These are phyloP conservation scores for Protosalanx chinensis DNA, from an alignment of 2,797 vertebrate species.

Conservation along the genomic window DNA sequence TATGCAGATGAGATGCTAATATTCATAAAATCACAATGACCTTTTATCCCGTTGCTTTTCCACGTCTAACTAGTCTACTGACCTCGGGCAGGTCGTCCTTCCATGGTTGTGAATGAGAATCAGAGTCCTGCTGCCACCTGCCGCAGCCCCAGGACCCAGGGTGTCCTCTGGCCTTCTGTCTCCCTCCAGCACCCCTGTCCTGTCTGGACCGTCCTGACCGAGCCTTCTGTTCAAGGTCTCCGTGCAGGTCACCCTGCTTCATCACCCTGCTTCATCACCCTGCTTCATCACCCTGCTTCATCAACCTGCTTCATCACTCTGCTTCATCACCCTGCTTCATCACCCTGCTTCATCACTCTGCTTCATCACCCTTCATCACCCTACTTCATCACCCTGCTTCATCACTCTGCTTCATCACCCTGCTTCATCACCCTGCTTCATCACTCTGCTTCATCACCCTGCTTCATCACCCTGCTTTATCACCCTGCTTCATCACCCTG, in stretches of 20 bases:
- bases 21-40: background rate
- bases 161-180: background rate
- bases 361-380: no score
- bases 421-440: no score
- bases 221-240: conserved; percentile 4
- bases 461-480: no score
- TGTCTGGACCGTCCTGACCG: background rate
- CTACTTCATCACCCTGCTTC: no score
- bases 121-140: background rate
- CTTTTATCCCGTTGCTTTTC: background rate
- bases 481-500: no score
- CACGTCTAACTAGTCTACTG: background rate
- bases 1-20: background rate
- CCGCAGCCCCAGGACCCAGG: no score
- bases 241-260: background rate
- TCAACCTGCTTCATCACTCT: no score
- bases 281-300: no score
- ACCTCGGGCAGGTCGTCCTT: background rate
- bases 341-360: no score
- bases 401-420: no score
- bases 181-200: background rate
- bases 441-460: no score
- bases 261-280: background rate
- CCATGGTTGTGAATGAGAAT: background rate
- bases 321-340: no score